Conservation (phyloP, 2,797 vertebrate species). For the Masticophis lateralis region DNA sequence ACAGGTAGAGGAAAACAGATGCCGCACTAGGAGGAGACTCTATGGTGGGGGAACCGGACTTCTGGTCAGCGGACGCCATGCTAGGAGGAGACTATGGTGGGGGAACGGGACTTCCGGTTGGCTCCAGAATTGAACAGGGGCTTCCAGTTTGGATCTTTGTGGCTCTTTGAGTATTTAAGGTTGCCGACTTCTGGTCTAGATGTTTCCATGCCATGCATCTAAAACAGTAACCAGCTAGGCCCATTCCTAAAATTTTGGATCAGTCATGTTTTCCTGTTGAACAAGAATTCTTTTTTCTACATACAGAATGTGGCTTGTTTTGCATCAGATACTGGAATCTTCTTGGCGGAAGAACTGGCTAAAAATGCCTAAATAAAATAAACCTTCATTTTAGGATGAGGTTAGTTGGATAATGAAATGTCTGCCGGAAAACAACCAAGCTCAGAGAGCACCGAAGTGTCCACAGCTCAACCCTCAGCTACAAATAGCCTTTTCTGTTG, state of each 20-base stretch:
- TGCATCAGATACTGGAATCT: neutral
- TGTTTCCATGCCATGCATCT: neutral
- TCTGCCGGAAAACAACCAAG: neutral
- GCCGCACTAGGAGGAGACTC: no score
- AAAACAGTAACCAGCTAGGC: neutral
- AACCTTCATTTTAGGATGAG: neutral
- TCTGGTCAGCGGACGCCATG: no score
- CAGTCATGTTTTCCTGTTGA: neutral
- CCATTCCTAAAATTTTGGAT: neutral
- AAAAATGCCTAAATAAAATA: neutral
- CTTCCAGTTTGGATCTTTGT: no score
- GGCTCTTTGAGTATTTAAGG: no score
- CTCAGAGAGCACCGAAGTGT: neutral
- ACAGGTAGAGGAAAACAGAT: no score
- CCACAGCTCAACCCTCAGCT: neutral
- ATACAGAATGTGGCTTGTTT: neutral
- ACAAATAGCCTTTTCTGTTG: fast-evolving
- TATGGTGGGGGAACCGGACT: no score
- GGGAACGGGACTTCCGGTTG: no score
- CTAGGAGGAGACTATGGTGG: no score
- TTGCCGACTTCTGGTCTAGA: neutral
- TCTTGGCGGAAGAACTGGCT: neutral
- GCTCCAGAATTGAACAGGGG: no score
- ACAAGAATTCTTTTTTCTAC: neutral
- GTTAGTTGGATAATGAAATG: neutral